Evolutionary conservation across 2,113 vertebrate species (phyloP).

Genomic region (Vicugna pacos): DNA sequence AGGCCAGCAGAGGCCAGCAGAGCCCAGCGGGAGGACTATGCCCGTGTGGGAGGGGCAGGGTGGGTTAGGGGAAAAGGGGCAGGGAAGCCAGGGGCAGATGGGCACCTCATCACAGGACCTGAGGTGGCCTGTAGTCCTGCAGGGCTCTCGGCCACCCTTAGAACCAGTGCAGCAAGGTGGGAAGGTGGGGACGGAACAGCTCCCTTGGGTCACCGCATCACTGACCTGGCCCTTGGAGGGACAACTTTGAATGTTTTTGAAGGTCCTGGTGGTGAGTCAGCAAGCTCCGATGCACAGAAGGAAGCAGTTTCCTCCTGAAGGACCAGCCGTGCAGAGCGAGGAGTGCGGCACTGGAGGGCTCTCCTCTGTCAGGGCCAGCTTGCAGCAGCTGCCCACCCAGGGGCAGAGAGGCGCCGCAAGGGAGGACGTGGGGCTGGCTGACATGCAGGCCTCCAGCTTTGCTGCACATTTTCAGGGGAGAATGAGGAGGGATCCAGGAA

Average conservation of each 20-base stretch:
- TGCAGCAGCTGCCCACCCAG: background rate
- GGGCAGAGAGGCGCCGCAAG: accelerated
- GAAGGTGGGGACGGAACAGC: background rate
- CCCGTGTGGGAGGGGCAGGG: accelerated
- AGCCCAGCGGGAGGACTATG: too few species aligned
- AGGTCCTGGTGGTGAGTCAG: background rate
- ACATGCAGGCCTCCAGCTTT: background rate
- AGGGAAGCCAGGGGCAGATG: background rate
- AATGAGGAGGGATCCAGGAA: background rate
- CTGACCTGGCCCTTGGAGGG: background rate
- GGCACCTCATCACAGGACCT: background rate
- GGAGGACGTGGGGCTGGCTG: accelerated
- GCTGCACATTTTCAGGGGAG: background rate
- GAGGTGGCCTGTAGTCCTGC: background rate
- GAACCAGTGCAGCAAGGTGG: accelerated
- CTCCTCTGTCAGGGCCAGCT: background rate
- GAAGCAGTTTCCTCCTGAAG: background rate
- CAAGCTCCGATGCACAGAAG: background rate
- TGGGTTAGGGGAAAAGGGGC: background rate
- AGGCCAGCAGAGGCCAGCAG: background rate
- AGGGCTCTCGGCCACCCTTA: background rate
- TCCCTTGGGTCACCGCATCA: too few species aligned
- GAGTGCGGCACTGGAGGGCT: accelerated
- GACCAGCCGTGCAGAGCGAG: accelerated
- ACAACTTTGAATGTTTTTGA: background rate